phyloP scores from a whole-genome alignment of 2,797 vertebrate genomes.

The Scarus forsteni region DNA sequence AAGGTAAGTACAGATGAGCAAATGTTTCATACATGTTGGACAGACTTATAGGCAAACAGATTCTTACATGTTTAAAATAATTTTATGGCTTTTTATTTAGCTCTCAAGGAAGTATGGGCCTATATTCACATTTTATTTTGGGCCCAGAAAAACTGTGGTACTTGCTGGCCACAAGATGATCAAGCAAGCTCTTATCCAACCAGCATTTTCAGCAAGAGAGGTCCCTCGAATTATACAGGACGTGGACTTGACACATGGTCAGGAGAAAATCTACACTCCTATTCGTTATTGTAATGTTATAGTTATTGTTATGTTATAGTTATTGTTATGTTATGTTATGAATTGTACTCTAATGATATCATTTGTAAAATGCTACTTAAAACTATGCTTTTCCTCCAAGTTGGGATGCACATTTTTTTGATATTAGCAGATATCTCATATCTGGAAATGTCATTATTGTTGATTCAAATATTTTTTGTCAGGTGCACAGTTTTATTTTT shows the following conservation, averaged over 20 bases:
- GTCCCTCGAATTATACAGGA: neutral
- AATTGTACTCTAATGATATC: too few species aligned
- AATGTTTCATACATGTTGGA: too few species aligned
- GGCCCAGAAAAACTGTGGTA: neutral
- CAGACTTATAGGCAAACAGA: neutral
- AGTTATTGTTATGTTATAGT: too few species aligned
- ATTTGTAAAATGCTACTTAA: too few species aligned
- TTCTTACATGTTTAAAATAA: neutral
- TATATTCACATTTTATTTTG: neutral
- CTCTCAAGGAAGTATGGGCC: neutral
- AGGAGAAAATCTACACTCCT: neutral
- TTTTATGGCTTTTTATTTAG: neutral
- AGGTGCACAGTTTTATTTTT: too few species aligned
- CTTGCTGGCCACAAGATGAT: neutral
- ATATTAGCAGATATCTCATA: too few species aligned
- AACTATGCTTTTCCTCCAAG: too few species aligned
- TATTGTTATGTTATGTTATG: too few species aligned
- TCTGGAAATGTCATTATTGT: too few species aligned
- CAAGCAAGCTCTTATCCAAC: conserved; percentile 21
- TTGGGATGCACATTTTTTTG: too few species aligned
- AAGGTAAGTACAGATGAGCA: neutral
- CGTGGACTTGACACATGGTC: conserved; percentile 3
- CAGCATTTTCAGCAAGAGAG: conserved; percentile 1
- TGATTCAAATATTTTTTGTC: too few species aligned
- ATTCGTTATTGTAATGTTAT: too few species aligned